Evolutionary conservation across 2,797 vertebrate species (phyloP).

Genomic region (Rhincodon typus): DNA sequence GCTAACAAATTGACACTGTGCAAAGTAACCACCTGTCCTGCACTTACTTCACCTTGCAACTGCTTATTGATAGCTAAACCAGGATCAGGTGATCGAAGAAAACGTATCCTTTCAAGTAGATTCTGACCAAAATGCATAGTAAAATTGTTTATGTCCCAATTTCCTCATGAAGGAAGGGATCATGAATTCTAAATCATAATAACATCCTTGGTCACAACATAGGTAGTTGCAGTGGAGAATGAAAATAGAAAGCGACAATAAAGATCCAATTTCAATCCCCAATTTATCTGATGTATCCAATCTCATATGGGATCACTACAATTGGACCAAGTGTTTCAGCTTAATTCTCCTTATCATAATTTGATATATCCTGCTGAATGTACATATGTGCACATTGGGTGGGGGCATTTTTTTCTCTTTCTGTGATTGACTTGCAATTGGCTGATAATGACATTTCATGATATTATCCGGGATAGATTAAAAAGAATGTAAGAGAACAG

Average conservation of each 20-base stretch:
- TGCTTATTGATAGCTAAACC: background rate
- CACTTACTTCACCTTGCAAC: background rate
- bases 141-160: background rate
- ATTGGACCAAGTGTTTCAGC: background rate
- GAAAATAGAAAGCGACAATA: background rate
- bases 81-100: background rate
- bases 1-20: background rate
- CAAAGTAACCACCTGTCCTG: background rate
- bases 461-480: too few relatives aligned
- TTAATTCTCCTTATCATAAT: background rate
- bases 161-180: background rate
- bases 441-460: too few relatives aligned
- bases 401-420: background rate
- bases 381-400: background rate
- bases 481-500: background rate
- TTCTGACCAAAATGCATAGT: background rate
- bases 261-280: background rate
- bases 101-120: background rate
- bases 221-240: background rate
- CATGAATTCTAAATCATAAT: background rate
- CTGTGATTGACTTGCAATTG: background rate
- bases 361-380: background rate
- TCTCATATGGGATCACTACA: background rate
- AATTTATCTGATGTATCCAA: background rate
- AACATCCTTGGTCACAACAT: background rate